These are phyloP conservation scores for Galbula dea DNA, from an alignment of 2,113 vertebrate species.

Conservation along the genomic window DNA sequence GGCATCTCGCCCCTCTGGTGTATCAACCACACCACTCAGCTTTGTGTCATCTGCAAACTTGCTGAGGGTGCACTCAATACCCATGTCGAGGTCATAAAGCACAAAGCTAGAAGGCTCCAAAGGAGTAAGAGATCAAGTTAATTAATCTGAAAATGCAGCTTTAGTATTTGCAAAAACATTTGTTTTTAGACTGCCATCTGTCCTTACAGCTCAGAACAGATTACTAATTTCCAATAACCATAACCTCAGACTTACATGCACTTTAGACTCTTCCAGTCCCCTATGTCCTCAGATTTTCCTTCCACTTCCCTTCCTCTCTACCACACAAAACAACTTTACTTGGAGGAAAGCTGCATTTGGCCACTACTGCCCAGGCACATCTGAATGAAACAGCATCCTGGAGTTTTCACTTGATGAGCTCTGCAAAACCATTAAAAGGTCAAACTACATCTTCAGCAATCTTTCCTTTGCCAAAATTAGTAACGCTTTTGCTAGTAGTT, in stretches of 20 bases:
- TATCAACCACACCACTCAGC: too few relatives aligned
- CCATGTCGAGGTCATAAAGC: too few relatives aligned
- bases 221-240: neutral
- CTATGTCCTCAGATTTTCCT: neutral
- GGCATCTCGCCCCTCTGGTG: too few relatives aligned
- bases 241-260: neutral
- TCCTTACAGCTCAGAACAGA: neutral
- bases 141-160: neutral
- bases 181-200: neutral
- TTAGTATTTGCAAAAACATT: neutral
- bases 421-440: neutral
- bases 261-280: neutral
- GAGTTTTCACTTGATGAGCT: neutral
- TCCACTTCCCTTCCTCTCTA: neutral
- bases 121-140: neutral
- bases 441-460: neutral
- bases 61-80: too few relatives aligned
- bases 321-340: neutral
- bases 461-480: neutral
- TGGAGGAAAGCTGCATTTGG: neutral
- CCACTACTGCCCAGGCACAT: neutral
- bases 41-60: too few relatives aligned
- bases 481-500: neutral
- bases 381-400: neutral
- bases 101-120: neutral